Evolutionary conservation across 2,797 vertebrate species (phyloP), one percentile per base, ranked within the genome.

Genomic region (Anguilla pacifica): DNA sequence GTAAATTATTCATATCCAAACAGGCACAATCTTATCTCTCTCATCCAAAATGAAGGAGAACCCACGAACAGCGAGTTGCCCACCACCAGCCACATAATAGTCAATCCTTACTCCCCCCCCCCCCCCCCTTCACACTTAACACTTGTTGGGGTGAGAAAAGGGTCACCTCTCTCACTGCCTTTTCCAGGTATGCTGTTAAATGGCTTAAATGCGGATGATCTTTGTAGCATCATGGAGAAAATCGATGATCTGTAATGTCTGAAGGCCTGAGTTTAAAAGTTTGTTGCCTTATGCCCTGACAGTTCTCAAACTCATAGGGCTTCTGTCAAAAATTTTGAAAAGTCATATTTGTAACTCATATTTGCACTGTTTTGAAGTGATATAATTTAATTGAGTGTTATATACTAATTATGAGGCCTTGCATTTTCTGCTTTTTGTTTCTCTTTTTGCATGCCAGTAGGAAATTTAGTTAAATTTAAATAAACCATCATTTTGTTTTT

Each of bases 1-100:
- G 95, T 95, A 93, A 94, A 94, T 96, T 95, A 96, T 95, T 96
- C 95, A 95, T 94, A 94, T 92, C 92, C 94, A 94, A 95, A 94
- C 94, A 95, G 95, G 95, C 94, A 94, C 95, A 94, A 94, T 95
- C 94, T 95, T 87, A 92, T 95, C 93, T 90, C 87, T 85, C 87
- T 89, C 31, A 90, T 93, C 94, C 94, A 92, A 92, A 89, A 85
- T 83, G 86, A 87, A 82, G 83, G 43, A 79, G 4, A 87, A 55
- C 53, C 64, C 43, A 61, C 72, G 81, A 74, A 83, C 51, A 61
- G 74, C 82, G 55, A 74, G 74, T 89, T 77, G 57, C 59, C 39
- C 46, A 51, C 51, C 61, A 87, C 51, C 39, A 86, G 82, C 35
- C 81, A 43, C 11, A 39, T 61, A 61, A 43, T 79, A 84, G 53